A percentile compares a stretch with the other conserved stretches of the same genome.
Conservation (phyloP, 2,113 vertebrate genomes). For the Ctenomys sociabilis region DNA sequence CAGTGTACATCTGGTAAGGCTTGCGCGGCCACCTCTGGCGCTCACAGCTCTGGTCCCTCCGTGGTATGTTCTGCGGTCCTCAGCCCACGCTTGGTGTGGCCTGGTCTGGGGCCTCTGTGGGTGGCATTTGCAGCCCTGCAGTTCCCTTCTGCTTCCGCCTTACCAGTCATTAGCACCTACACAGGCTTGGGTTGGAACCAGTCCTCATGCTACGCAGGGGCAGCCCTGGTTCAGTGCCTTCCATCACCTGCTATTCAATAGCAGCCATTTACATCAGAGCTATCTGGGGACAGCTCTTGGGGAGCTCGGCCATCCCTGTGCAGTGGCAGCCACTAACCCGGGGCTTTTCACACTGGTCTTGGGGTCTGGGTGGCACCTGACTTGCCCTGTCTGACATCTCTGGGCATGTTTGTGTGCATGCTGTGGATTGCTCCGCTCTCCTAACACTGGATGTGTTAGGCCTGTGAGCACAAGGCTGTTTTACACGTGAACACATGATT, state of each 20-base stretch:
- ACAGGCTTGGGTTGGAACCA: background rate
- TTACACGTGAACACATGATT: background rate
- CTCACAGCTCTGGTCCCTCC: background rate
- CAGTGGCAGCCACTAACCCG: background rate
- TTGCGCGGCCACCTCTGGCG: background rate
- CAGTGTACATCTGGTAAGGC: constrained; percentile 88
- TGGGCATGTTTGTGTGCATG: background rate
- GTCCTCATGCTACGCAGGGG: background rate
- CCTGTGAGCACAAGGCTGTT: background rate
- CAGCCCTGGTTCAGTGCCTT: background rate
- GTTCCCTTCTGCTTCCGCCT: background rate
- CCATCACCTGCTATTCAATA: background rate
- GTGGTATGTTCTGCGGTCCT: background rate
- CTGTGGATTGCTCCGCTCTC: background rate
- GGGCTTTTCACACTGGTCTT: background rate
- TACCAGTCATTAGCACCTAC: background rate
- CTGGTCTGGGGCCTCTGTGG: background rate
- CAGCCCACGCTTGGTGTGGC: background rate
- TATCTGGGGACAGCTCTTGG: rapidly evolving
- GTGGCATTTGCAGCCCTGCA: background rate
- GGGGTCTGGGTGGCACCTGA: background rate
- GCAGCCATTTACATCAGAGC: background rate
- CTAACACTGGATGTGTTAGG: background rate
- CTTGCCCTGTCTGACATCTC: background rate
- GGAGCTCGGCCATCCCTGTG: background rate